Evolutionary conservation across 2,113 vertebrate genomes (phyloP).

Genomic region (Aegithalos caudatus): DNA sequence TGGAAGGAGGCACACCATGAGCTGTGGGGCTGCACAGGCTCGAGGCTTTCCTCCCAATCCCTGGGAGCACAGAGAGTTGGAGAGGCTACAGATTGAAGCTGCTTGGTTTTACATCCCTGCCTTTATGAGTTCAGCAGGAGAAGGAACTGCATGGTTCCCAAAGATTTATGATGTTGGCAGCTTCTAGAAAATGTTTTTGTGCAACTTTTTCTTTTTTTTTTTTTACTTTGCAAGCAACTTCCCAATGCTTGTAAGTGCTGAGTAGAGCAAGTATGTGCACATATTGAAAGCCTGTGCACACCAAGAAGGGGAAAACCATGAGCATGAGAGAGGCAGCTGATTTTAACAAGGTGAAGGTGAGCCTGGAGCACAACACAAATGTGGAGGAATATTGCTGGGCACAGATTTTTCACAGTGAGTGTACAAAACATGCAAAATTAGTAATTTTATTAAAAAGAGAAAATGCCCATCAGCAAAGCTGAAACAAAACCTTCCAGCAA

Average conservation of each 20-base stretch:
- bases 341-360: background rate
- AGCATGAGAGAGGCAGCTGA: background rate
- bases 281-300: background rate
- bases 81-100: background rate
- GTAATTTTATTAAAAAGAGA: background rate
- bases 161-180: background rate
- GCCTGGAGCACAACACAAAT: background rate
- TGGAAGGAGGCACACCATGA: background rate
- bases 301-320: background rate
- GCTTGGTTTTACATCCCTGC: background rate
- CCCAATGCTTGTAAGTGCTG: background rate
- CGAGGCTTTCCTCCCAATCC: background rate
- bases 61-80: background rate
- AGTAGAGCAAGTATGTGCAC: background rate
- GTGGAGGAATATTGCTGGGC: background rate
- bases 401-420: background rate
- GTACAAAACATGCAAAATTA: background rate
- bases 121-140: background rate
- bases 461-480: background rate
- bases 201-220: background rate
- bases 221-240: constrained; percentile 19
- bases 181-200: background rate
- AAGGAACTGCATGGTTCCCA: background rate
- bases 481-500: background rate
- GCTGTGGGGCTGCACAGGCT: background rate